phyloP scores from a whole-genome alignment of 23 tunicate species.

The Oikopleura dioica region DNA sequence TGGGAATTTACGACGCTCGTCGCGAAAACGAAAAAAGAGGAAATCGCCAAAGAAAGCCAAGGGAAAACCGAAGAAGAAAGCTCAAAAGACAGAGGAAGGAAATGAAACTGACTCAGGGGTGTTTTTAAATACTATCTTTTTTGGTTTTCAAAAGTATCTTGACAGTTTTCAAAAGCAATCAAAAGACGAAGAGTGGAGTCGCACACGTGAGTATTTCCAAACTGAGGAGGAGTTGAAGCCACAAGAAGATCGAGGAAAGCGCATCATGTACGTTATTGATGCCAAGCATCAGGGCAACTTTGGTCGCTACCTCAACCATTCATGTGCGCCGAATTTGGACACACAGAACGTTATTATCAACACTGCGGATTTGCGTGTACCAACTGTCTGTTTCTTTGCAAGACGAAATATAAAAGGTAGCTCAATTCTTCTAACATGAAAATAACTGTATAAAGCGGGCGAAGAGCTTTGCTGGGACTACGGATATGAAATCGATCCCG shows the following conservation, averaged over 20 bases:
- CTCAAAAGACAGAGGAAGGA: background rate
- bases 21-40: conserved; percentile 12
- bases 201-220: conserved; percentile 7
- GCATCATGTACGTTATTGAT: conserved; percentile 38
- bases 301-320: conserved; percentile 80
- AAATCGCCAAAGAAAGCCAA: background rate
- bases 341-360: conserved; percentile 82
- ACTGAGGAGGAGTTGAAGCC: background rate
- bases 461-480: conserved; percentile 95
- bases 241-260: background rate
- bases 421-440: background rate
- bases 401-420: conserved; percentile 13
- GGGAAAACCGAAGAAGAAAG: background rate
- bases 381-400: conserved; percentile 90
- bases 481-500: conserved; percentile 60
- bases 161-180: background rate
- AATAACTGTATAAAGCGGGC: conserved; percentile 24
- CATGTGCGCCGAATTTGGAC: conserved; percentile 78
- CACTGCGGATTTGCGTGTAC: conserved; percentile 84
- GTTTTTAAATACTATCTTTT: background rate
- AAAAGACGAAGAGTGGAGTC: background rate
- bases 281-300: conserved; percentile 86
- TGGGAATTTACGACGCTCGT: background rate
- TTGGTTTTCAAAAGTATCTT: too few relatives aligned
- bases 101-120: background rate